Percentiles rank a stretch among this genome's conserved stretches.
Evolutionary conservation across 2,888 invertebrate genomes (phyloP).

Genomic region (Cremastinae sp.): DNA sequence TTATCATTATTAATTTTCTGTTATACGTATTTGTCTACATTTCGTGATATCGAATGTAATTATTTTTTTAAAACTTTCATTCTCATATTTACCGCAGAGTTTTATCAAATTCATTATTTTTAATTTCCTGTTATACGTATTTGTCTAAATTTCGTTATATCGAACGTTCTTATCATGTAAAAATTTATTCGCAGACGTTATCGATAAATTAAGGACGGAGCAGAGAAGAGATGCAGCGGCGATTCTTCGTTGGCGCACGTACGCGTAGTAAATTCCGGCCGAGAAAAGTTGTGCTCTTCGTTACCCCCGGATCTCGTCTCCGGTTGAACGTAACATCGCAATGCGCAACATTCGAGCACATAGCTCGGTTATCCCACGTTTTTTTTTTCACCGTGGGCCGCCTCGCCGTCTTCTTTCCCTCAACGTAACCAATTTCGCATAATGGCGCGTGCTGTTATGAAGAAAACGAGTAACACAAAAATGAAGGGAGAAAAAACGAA

Average conservation of each 20-base stretch:
- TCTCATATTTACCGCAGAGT: too few relatives aligned
- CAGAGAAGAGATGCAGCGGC: too few relatives aligned
- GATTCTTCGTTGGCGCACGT: slow-evolving; percentile 15
- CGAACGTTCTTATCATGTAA: neutral
- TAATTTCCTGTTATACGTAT: too few relatives aligned
- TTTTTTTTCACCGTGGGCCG: slow-evolving; percentile 16
- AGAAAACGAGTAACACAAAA: slow-evolving; percentile 39
- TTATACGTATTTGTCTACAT: too few relatives aligned
- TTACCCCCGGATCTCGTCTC: slow-evolving; percentile 7
- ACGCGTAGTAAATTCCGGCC: slow-evolving; percentile 19
- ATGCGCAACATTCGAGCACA: slow-evolving; percentile 43
- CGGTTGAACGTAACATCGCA: slow-evolving; percentile 13
- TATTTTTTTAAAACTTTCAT: too few relatives aligned
- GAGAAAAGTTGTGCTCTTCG: slow-evolving; percentile 28
- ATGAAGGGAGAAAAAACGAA: slow-evolving; percentile 4
- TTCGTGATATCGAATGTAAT: too few relatives aligned
- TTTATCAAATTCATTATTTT: too few relatives aligned
- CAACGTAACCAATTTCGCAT: slow-evolving; percentile 59
- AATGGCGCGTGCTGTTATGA: slow-evolving; percentile 61
- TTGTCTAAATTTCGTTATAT: too few relatives aligned
- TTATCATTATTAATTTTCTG: too few relatives aligned
- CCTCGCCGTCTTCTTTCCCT: slow-evolving; percentile 51
- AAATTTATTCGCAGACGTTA: neutral
- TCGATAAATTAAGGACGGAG: too few relatives aligned
- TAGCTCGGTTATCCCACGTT: slow-evolving; percentile 55